phyloP scores from a whole-genome alignment of 2,113 vertebrate species.

The Amblyopsis rosae region DNA sequence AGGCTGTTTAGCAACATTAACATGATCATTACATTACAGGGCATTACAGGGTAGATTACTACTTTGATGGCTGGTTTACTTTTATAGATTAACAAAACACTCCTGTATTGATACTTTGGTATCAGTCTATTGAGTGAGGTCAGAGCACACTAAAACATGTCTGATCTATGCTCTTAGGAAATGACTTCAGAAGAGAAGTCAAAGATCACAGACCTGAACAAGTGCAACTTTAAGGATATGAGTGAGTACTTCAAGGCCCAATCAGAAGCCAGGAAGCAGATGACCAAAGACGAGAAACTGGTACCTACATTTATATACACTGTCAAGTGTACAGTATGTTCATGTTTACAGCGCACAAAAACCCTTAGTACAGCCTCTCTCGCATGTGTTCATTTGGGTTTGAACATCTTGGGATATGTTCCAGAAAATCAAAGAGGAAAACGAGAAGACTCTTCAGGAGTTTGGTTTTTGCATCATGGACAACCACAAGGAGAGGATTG shows the following conservation, averaged over 20 bases:
- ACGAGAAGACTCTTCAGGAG: slow-evolving; percentile 89
- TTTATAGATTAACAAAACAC: neutral
- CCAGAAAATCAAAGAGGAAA: slow-evolving; percentile 96
- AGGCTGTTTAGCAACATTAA: no score
- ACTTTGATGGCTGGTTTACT: neutral
- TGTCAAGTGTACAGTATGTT: neutral
- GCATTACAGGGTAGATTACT: no score
- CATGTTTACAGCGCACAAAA: neutral
- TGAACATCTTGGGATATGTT: neutral
- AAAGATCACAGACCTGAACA: slow-evolving; percentile 86
- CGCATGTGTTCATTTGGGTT: neutral
- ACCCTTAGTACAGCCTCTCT: neutral
- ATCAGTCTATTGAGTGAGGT: neutral
- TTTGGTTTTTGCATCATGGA: slow-evolving; percentile 97
- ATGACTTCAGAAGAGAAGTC: slow-evolving; percentile 93
- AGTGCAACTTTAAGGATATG: slow-evolving; percentile 93
- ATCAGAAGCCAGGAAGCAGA: slow-evolving; percentile 91
- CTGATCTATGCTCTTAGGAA: slow-evolving; percentile 78
- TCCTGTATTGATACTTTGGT: neutral
- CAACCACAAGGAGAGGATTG: slow-evolving; percentile 94
- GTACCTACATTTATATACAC: slow-evolving; percentile 55
- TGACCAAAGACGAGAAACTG: slow-evolving; percentile 95
- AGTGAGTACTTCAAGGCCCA: slow-evolving; percentile 93
- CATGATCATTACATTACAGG: no score
- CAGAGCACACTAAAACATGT: neutral